A percentile compares a stretch with the other conserved stretches of the same genome.
These are phyloP conservation scores for Stercorarius parasiticus DNA, from an alignment of 2,113 vertebrate species.

Conservation along the genomic window DNA sequence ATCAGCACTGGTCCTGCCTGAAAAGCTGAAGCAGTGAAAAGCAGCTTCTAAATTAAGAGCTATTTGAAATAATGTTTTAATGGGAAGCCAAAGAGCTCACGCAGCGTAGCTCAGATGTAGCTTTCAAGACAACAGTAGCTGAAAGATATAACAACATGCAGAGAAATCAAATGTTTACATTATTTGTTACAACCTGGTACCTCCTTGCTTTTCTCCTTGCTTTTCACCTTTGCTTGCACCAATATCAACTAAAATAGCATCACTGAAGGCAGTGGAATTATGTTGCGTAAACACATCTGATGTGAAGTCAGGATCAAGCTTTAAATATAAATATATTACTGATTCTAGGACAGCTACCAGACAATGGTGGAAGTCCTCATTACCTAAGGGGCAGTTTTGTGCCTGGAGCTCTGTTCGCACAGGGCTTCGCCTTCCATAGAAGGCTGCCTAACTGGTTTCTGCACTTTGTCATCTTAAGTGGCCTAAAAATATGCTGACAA, in stretches of 20 bases:
- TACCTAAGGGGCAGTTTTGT: background rate
- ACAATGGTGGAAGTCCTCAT: background rate
- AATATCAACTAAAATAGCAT: background rate
- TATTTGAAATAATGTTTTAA: slow-evolving; percentile 7
- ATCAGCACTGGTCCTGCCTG: background rate
- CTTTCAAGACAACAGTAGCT: background rate
- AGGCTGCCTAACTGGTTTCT: slow-evolving; percentile 45
- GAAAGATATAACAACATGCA: background rate
- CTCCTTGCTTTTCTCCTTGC: background rate
- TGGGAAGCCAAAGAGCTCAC: background rate
- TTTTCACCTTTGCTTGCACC: background rate
- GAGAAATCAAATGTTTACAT: background rate
- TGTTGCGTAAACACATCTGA: background rate
- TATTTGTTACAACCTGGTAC: background rate
- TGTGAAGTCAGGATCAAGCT: background rate
- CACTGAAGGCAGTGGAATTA: background rate
- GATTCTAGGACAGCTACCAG: background rate
- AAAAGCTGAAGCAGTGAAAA: slow-evolving; percentile 19
- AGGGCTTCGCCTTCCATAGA: background rate
- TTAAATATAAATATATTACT: background rate
- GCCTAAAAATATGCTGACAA: slow-evolving; percentile 63
- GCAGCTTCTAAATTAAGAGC: slow-evolving; percentile 37
- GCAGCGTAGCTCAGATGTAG: background rate
- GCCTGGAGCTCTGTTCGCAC: background rate
- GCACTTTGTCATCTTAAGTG: slow-evolving; percentile 37